Base-by-base conservation (phyloP, 1,140 invertebrate species). In the Kradibia gibbosae region DNA sequence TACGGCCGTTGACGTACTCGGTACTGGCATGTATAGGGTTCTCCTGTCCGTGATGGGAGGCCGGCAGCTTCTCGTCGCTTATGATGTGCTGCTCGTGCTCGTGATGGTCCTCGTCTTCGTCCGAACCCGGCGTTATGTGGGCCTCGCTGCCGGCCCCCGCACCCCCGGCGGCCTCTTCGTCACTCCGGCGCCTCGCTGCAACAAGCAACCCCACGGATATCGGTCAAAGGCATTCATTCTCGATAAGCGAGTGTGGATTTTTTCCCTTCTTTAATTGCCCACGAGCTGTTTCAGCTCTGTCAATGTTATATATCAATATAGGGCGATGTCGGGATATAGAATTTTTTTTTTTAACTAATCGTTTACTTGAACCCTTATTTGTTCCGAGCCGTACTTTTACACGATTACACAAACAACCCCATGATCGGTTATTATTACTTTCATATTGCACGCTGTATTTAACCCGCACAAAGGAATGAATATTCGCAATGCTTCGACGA, bases 151-250 rank as follows among this genome's bases (percentile, higher is more conserved):
- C 90, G 77, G 89, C 89, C 76, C 91, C 90, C 85, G 88, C 88
- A 83, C 88, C 90, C 84, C 85, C 90, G 83, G 88, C 87, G 82
- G 89, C 88, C 85, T 91, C 91, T 89, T 91, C 91, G 83, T 91
- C 91, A 86, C 89, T 88, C 81, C 90, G 88, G 86, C 90, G 91
- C 83, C 91, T 91, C 87, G 91, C 91, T 91, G 90, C 87, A 91
- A 91, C 91, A 91, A 91, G 90, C 90, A 91, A 91, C 90, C 89
- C 90, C 90, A 91, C 89, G 3, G 57, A 71, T 72, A 91, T 91
- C 90, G 91, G 91, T 91, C 90, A 91, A 83, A 91, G 90, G 90
- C 91, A 90, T 88, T 88, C 80, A 80, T 81, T 53, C 45, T 70
- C 10, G n/a, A 25, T 7, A 34, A 60, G 0, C 25, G 82, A 80